Evolutionary conservation across 37 sponge, comb jelly and placozoan genomes (phyloP), one percentile per base, ranked within the genome.

Genomic region (Agelas oroides): DNA sequence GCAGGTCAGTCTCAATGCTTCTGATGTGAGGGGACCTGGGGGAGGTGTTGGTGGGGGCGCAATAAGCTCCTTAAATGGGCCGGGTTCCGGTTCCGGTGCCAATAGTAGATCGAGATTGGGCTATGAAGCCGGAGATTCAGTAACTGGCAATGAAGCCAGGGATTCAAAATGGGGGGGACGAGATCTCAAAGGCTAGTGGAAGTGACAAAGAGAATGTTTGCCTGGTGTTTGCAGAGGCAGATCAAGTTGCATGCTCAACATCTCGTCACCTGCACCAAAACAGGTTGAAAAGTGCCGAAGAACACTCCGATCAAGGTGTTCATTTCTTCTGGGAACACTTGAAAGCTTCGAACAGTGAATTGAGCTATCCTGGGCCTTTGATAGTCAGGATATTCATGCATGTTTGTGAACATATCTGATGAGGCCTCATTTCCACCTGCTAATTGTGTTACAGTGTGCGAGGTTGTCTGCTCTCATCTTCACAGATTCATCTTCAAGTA

Each of bases 81-180:
- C 3, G 21, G 6, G 3, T 40, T 46, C 56, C 14, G 28, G 61
- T 17, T 23, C 5, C 2, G 77, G 62, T 37, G 57, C 57, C 30
- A 60, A 13, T 54, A 64, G 65, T 66, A 24, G 24, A 28, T 6
- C 8, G 13, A 20, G n/a, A 16, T 28, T 5, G 59, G 53, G 79
- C 79, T 62, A 37, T 65, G 79, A 23, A 78, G 79, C 79, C 66
- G 11, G 35, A 62, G 46, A 24, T 25, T 15, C 41, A 3, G 12
- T 0, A 25, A 12, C 46, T 46, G 79, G 79, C 66, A 63, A 78
- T 78, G 79, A 24, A 63, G 65, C 79, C 59, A 59, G 34, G 15
- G 17, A 21, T 30, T 32, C 35, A 1, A n/a, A n/a, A 40, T 36
- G 71, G 71, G 58, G 58, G 71, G 71, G 71, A 35, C 71, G 14